A percentile compares a stretch with the other conserved stretches of the same genome.
Evolutionary conservation across 2,888 invertebrate genomes (phyloP).

Genomic region (Philereme vetulata): DNA sequence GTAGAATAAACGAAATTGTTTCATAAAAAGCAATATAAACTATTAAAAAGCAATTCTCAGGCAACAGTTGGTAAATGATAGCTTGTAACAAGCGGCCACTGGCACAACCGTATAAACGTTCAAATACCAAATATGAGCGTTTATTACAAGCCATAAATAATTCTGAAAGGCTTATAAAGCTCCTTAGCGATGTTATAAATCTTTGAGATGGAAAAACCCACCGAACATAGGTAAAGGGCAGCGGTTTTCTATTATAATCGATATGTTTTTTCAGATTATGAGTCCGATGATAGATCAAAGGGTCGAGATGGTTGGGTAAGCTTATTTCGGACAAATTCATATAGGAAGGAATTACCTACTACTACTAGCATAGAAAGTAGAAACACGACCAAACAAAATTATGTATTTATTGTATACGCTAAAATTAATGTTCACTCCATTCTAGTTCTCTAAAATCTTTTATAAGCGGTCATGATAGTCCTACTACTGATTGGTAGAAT

Average conservation of each 20-base stretch:
- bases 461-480: too few species aligned
- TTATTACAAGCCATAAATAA: constrained; percentile 44
- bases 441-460: too few species aligned
- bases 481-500: too few species aligned
- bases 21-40: constrained; percentile 22
- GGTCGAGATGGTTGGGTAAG: constrained; percentile 1
- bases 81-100: constrained; percentile 31
- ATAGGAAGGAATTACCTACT: too few species aligned
- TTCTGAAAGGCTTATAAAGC: constrained; percentile 43
- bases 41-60: constrained; percentile 31
- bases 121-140: constrained; percentile 43
- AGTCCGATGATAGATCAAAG: constrained; percentile 22
- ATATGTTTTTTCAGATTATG: constrained; percentile 24
- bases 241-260: constrained; percentile 23
- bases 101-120: constrained; percentile 38
- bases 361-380: too few species aligned
- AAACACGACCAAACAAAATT: too few species aligned
- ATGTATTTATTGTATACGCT: too few species aligned
- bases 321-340: constrained; percentile 11
- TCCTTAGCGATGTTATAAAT: constrained; percentile 43
- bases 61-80: constrained; percentile 38
- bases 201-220: constrained; percentile 40
- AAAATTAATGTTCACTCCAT: too few species aligned
- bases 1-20: constrained; percentile 2
- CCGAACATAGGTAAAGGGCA: constrained; percentile 33